Base-by-base conservation (phyloP, 2,797 vertebrate genomes). In the Dendrocincla tyrannina region DNA sequence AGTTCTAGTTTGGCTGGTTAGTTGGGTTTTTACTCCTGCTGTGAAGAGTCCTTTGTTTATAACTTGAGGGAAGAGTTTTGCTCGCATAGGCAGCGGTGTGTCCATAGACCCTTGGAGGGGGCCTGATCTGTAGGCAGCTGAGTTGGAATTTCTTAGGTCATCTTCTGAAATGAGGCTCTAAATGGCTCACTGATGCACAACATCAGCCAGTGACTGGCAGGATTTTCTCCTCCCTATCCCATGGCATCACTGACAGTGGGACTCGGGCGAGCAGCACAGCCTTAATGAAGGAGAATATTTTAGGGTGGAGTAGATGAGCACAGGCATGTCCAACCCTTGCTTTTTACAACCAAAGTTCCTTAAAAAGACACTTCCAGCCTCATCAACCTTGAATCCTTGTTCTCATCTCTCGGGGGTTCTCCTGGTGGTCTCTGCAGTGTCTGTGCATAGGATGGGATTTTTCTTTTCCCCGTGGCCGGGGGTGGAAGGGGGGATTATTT, bases 261-360 rank as follows among this genome's bases (percentile, higher is more conserved):
- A 84, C 25, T 27, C 0, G 0, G 27, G 41, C 50, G 87, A 89
- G 79, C 75, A 58, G 86, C 16, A 1, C 91, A 41, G 93, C 87
- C 89, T 86, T 91, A 83, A 50, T 0, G 1, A 9, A n/a, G 8
- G 60, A 70, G 81, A 66, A 7, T 44, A 18, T 75, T 79, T 59
- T 10, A 11, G 23, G 20, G 50, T 42, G 74, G 72, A 62, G 66
- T 4, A n/a, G 79, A 37, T 80, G 91, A 72, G 78, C 33, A 72
- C 70, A 74, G 83, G 19, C 69, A 19, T 2, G 2, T 56, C 76
- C 44, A 37, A 49, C 63, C 76, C 90, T 96, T 72, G 80, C 93
- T 92, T 97, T 93, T 95, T 66, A 59, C 89, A 97, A 97, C 97
- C 97, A 97, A 97, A 98, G 96, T 96, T 97, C 93, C 97, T 97